These are phyloP conservation scores for Conus ventricosus DNA, from an alignment of 1,140 invertebrate genomes.

Conservation along the genomic window DNA sequence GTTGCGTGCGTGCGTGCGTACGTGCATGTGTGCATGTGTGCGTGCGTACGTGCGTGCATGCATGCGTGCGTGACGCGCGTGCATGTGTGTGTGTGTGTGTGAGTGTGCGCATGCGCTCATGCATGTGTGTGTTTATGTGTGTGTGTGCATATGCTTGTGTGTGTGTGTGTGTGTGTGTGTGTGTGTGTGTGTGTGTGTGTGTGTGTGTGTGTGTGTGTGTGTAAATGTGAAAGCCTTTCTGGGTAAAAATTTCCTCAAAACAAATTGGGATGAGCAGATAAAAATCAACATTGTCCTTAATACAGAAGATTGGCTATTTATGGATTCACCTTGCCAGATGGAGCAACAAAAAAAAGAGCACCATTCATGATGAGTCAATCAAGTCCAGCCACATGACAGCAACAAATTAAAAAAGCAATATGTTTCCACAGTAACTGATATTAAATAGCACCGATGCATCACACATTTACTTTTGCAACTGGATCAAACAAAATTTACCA, in stretches of 20 bases:
- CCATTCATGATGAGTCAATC: too few species aligned
- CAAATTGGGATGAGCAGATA: too few species aligned
- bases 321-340: too few species aligned
- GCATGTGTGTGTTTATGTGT: not conserved
- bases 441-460: too few species aligned
- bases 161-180: constrained; percentile 10
- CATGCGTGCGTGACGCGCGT: not conserved
- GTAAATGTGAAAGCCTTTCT: not conserved
- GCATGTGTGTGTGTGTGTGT: not conserved
- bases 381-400: too few species aligned
- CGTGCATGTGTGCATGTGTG: not conserved
- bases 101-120: not conserved
- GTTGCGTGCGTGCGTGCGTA: not conserved
- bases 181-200: not conserved
- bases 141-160: not conserved
- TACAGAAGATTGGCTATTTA: too few species aligned
- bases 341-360: too few species aligned
- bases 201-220: not conserved
- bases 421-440: too few species aligned
- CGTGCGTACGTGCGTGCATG: not conserved
- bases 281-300: too few species aligned
- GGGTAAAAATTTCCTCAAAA: not conserved
- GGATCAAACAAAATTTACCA: too few species aligned
- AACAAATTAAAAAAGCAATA: too few species aligned
- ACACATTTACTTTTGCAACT: too few species aligned